Conservation (phyloP, 2,113 vertebrate genomes). For the Passer montanus region DNA sequence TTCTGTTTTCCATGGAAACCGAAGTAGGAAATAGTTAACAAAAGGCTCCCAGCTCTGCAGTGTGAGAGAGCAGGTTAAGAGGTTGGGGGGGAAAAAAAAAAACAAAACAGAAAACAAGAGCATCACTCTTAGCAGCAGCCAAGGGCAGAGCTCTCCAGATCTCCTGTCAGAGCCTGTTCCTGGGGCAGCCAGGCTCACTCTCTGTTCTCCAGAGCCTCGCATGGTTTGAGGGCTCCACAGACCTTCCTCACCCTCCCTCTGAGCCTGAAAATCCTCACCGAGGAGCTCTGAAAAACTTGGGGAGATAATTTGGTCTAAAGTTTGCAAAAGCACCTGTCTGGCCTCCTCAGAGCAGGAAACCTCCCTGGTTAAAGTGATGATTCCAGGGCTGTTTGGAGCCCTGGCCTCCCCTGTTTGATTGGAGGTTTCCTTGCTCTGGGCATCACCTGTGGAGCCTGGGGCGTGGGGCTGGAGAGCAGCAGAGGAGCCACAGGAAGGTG, state of each 20-base stretch:
- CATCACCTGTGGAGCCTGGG: neutral
- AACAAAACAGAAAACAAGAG: neutral
- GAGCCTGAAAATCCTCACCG: neutral
- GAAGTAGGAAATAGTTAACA: neutral
- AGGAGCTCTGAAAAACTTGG: neutral
- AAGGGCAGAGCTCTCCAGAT: neutral
- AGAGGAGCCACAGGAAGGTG: neutral
- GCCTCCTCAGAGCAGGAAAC: neutral
- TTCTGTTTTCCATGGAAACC: conserved; percentile 30
- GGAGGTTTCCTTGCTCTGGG: neutral
- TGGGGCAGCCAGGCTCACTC: neutral
- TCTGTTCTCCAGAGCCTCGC: neutral
- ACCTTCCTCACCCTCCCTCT: neutral
- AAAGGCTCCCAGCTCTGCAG: neutral
- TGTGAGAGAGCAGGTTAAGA: neutral
- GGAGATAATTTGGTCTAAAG: neutral
- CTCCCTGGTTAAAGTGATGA: neutral
- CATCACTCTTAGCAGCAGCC: neutral
- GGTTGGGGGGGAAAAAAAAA: neutral
- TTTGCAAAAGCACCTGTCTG: neutral
- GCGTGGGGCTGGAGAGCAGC: neutral
- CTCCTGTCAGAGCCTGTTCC: neutral
- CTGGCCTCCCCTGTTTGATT: neutral
- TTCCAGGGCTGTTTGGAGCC: neutral
- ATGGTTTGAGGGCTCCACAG: neutral